A percentile compares a stretch with the other conserved stretches of the same genome.
These are phyloP conservation scores for Drosophila persimilis DNA, from an alignment of 1,140 invertebrate species.

Conservation along the genomic window DNA sequence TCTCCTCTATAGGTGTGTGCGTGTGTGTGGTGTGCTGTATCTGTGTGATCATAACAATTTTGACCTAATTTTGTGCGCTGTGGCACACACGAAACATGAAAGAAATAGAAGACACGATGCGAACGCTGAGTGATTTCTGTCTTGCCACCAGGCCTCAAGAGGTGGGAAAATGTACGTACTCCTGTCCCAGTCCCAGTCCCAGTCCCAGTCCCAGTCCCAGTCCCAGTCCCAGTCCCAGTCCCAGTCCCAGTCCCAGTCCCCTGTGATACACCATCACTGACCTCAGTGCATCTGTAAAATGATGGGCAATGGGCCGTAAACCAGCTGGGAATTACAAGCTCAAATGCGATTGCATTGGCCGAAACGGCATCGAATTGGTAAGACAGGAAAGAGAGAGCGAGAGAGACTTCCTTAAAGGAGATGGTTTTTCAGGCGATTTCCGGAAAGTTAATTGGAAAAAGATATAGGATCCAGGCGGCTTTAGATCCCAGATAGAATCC, in stretches of 20 bases:
- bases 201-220: too few relatives aligned
- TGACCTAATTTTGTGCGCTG: constrained; percentile 71
- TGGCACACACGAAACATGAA: constrained; percentile 58
- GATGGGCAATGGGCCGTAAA: constrained; percentile 54
- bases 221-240: constrained; percentile 13
- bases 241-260: not conserved
- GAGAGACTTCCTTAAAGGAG: too few relatives aligned
- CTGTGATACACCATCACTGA: constrained; percentile 53
- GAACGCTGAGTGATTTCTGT: constrained; percentile 54
- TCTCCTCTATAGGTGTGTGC: not conserved
- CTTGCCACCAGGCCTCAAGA: constrained; percentile 7
- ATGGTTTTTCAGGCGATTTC: not conserved
- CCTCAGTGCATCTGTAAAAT: constrained; percentile 70
- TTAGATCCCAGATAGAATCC: too few relatives aligned
- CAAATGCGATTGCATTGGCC: too few relatives aligned
- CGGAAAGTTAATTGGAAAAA: not conserved
- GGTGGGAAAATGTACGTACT: constrained; percentile 26
- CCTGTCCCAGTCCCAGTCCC: constrained; percentile 14
- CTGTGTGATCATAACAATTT: constrained; percentile 81
- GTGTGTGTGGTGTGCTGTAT: constrained; percentile 30
- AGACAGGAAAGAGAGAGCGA: too few relatives aligned
- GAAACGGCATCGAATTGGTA: too few relatives aligned
- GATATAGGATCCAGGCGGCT: not conserved
- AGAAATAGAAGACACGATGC: constrained; percentile 42
- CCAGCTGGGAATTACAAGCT: constrained; percentile 11